Percentiles rank a stretch among this genome's conserved stretches.
phyloP scores from a whole-genome alignment of 2,113 vertebrate species.

The Corapipo altera region DNA sequence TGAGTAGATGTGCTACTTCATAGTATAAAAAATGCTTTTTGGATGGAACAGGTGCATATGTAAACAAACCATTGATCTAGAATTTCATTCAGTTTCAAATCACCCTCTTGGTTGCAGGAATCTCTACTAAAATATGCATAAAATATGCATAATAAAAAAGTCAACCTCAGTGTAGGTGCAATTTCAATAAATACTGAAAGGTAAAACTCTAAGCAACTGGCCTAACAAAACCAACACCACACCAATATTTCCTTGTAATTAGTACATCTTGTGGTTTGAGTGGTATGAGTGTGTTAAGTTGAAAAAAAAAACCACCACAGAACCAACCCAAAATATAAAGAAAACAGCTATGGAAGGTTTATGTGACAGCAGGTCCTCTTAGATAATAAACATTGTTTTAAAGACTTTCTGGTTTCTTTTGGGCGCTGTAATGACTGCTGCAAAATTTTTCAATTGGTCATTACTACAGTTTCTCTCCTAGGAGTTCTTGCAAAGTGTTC shows the following conservation, averaged over 20 bases:
- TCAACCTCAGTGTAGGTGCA: fast-evolving
- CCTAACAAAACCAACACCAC: not conserved
- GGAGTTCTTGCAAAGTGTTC: not conserved
- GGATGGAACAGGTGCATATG: fast-evolving
- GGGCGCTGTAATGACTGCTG: not conserved
- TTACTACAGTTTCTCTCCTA: not conserved
- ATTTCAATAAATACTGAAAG: not conserved
- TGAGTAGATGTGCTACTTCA: not conserved
- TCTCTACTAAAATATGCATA: not conserved
- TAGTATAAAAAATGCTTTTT: not conserved
- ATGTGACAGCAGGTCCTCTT: not conserved
- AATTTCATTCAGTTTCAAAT: not conserved
- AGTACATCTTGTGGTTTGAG: not conserved
- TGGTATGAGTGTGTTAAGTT: not conserved
- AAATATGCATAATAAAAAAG: not conserved
- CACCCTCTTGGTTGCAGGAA: not conserved
- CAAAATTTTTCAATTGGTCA: not conserved
- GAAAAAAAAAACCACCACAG: not conserved
- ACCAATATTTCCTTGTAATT: not conserved
- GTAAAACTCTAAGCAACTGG: not conserved
- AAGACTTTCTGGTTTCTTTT: not conserved
- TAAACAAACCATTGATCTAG: not conserved
- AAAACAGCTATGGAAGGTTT: not conserved
- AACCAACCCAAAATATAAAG: not conserved
- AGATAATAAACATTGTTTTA: not conserved